Evolutionary conservation across 1,140 invertebrate genomes (phyloP), one percentile per base, ranked within the genome.

Genomic region (Zaprionus inermis): DNA sequence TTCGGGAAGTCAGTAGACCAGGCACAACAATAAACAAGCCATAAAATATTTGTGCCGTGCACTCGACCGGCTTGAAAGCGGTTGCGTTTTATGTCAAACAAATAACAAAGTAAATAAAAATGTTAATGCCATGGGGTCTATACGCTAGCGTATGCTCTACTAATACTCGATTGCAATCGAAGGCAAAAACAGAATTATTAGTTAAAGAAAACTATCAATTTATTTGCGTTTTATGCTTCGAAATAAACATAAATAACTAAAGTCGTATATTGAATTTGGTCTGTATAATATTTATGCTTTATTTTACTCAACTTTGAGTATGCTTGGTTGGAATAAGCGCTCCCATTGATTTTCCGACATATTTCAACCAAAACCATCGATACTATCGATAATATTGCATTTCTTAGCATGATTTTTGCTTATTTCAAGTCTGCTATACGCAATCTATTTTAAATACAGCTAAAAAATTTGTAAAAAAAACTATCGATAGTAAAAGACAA

Each of bases 21-120:
- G 61, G 66, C 69, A 63, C 41, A 71, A 79, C 83, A 89, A 82
- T 89, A 86, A 86, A 86, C 79, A 86, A 88, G 73, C 70, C 70
- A 83, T 86, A 79, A 86, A 86, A 88, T 83, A 67, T 74, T 88
- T 77, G 61, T 72, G 82, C 57, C 70, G 61, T 79, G 67, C 67
- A 71, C 64, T 76, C 44, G 75, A 72, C 71, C 74, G 68, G 58
- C 7, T 56, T 69, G 38, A 72, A 41, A 66, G 63, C 44, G 61
- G 34, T 36, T 54, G 55, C 61, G 76, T 85, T 77, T 86, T 86
- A 79, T 82, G 69, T 59, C 63, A 72, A 86, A 81, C 76, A 85
- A 81, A 81, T 67, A 81, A 72, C 54, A 24, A 64, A 46, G 32
- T 20, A 65, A 69, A 61, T 55, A 70, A 49, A 56, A 70, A 76